A percentile compares a stretch with the other conserved stretches of the same genome.
These are phyloP conservation scores for Smittia sp. DNA, from an alignment of 2,888 invertebrate species.

Conservation along the genomic window DNA sequence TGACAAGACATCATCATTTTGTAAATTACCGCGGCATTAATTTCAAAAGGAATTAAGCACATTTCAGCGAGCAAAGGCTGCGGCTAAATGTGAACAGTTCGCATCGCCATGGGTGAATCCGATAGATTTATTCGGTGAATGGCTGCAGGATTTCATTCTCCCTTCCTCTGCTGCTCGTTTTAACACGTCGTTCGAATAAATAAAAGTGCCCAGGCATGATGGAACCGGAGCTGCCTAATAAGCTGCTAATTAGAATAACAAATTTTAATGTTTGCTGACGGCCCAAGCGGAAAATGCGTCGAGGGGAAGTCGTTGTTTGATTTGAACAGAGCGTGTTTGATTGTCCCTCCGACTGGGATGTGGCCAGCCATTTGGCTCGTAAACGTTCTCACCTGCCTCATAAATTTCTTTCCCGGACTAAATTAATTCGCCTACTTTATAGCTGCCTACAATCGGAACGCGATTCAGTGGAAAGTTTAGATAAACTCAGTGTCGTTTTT, in stretches of 20 bases:
- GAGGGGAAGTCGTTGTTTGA: neutral
- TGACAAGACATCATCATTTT: slow-evolving; percentile 19
- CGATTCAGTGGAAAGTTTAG: slow-evolving; percentile 15
- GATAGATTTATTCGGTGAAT: neutral
- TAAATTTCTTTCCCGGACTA: neutral
- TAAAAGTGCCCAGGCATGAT: slow-evolving; percentile 19
- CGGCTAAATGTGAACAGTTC: neutral
- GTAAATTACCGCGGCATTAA: slow-evolving; percentile 22
- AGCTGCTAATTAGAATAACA: slow-evolving; percentile 40
- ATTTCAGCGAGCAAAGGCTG: slow-evolving; percentile 31
- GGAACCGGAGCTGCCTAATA: slow-evolving; percentile 26
- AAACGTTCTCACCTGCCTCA: slow-evolving; percentile 11
- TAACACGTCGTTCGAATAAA: slow-evolving; percentile 37
- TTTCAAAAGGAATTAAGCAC: slow-evolving; percentile 32
- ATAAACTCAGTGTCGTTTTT: slow-evolving; percentile 19
- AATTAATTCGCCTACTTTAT: slow-evolving; percentile 36
- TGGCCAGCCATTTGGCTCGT: neutral
- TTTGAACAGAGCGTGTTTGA: no score
- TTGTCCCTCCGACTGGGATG: neutral
- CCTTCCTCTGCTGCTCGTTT: neutral
- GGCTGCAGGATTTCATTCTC: slow-evolving; percentile 8
- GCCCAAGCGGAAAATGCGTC: neutral
- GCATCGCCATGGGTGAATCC: neutral
- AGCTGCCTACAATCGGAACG: neutral
- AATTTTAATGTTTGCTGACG: slow-evolving; percentile 30